Conservation (phyloP, 2,888 invertebrate species). For the Morpho deidamia region DNA sequence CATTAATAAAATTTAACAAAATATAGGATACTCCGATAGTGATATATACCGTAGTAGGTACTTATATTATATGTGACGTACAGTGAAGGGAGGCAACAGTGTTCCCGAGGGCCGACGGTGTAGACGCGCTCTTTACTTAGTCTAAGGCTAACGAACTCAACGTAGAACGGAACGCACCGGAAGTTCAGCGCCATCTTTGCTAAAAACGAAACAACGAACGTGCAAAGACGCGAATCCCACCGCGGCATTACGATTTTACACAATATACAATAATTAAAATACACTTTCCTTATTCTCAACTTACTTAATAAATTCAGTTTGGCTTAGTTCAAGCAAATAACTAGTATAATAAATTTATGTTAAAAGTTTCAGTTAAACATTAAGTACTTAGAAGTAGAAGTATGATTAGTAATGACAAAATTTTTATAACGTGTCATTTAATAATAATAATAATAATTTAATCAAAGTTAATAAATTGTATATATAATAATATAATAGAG, state of each 20-base stretch:
- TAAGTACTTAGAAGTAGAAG: constrained; percentile 76
- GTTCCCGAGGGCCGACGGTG: constrained; percentile 38
- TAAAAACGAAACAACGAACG: constrained; percentile 31
- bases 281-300: constrained; percentile 76
- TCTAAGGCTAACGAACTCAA: constrained; percentile 29
- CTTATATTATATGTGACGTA: constrained; percentile 60
- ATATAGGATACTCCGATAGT: constrained; percentile 71
- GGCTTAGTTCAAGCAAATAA: constrained; percentile 79
- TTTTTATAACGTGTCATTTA: constrained; percentile 78
- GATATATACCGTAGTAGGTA: constrained; percentile 61
- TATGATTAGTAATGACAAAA: constrained; percentile 79
- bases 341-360: constrained; percentile 78
- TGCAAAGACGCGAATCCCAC: constrained; percentile 37
- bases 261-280: constrained; percentile 77
- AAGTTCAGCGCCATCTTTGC: constrained; percentile 27
- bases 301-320: constrained; percentile 80
- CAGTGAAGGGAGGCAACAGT: constrained; percentile 67
- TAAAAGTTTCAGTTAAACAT: constrained; percentile 76
- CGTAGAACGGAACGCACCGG: constrained; percentile 28
- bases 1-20: constrained; percentile 74
- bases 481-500: constrained; percentile 79
- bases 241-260: constrained; percentile 44
- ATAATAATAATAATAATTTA: constrained; percentile 74
- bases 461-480: constrained; percentile 79
- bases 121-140: constrained; percentile 28